These are phyloP conservation scores for Omphaloscelis lunosa DNA, from an alignment of 2,888 invertebrate genomes.

Conservation along the genomic window DNA sequence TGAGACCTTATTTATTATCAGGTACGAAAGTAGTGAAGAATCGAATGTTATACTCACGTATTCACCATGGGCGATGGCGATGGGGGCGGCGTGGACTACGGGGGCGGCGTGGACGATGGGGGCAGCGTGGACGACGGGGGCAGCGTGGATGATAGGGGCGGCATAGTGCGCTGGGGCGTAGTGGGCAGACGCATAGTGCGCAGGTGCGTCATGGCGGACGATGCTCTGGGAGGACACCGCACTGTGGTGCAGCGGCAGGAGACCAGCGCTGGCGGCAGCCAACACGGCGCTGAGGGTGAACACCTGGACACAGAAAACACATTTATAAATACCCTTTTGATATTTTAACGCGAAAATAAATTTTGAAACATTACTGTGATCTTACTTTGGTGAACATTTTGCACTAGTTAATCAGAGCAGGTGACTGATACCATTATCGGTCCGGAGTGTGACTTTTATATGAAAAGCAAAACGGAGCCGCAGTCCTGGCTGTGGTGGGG, in stretches of 20 bases:
- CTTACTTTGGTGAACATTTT: conserved; percentile 91
- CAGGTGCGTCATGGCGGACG: conserved; percentile 85
- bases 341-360: conserved; percentile 27
- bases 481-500: conserved; percentile 86
- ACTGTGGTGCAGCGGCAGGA: conserved; percentile 85
- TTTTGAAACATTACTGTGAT: conserved; percentile 56
- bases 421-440: conserved; percentile 90
- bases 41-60: conserved; percentile 76
- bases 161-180: conserved; percentile 78
- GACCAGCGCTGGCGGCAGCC: conserved; percentile 90
- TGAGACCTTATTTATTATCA: conserved; percentile 24
- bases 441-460: conserved; percentile 87
- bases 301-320: conserved; percentile 74
- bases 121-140: conserved; percentile 81
- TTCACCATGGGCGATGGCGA: conserved; percentile 80
- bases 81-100: conserved; percentile 76
- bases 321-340: conserved; percentile 23
- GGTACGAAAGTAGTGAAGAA: neutral
- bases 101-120: conserved; percentile 80
- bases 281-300: conserved; percentile 87
- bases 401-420: conserved; percentile 88
- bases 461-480: conserved; percentile 89
- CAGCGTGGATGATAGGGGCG: conserved; percentile 77
- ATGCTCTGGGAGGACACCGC: conserved; percentile 90
- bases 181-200: conserved; percentile 81